Percentiles rank a stretch among this genome's conserved stretches.
Conservation (phyloP, 2,888 invertebrate genomes). For the Heliconius ethilla region DNA sequence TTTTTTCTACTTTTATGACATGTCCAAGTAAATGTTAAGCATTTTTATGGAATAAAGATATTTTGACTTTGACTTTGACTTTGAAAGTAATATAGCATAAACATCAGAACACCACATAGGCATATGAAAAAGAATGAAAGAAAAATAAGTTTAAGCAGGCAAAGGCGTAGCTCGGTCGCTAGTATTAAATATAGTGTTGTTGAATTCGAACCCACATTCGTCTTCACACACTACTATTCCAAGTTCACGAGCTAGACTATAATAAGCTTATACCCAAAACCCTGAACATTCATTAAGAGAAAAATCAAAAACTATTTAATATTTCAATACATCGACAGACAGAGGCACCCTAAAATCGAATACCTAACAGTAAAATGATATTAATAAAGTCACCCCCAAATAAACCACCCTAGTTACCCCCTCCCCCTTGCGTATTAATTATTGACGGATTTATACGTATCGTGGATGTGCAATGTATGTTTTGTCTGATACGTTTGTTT, state of each 20-base stretch:
- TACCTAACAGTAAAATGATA: conserved; percentile 18
- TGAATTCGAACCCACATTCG: too few relatives aligned
- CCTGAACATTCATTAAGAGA: neutral
- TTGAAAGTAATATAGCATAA: too few relatives aligned
- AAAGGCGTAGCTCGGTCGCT: too few relatives aligned
- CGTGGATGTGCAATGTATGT: conserved; percentile 2
- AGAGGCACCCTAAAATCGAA: neutral
- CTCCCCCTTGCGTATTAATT: conserved; percentile 21
- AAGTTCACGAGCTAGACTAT: neutral
- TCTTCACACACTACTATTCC: too few relatives aligned
- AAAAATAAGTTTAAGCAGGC: too few relatives aligned
- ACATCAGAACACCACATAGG: too few relatives aligned
- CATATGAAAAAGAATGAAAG: too few relatives aligned
- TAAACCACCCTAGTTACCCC: conserved; percentile 34
- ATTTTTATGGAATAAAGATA: too few relatives aligned
- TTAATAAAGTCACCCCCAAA: conserved; percentile 35
- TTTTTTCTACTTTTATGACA: too few relatives aligned
- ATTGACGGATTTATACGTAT: conserved; percentile 39
- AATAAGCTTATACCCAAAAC: neutral
- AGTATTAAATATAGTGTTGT: too few relatives aligned
- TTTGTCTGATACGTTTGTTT: conserved; percentile 23
- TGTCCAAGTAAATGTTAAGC: too few relatives aligned
- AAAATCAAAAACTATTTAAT: neutral
- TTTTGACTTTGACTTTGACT: too few relatives aligned
- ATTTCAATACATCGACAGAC: neutral